Percentiles rank a stretch among this genome's conserved stretches.
Conservation (phyloP, 53 echinoderm and acorn worm species). For the Holothuria scabra region DNA sequence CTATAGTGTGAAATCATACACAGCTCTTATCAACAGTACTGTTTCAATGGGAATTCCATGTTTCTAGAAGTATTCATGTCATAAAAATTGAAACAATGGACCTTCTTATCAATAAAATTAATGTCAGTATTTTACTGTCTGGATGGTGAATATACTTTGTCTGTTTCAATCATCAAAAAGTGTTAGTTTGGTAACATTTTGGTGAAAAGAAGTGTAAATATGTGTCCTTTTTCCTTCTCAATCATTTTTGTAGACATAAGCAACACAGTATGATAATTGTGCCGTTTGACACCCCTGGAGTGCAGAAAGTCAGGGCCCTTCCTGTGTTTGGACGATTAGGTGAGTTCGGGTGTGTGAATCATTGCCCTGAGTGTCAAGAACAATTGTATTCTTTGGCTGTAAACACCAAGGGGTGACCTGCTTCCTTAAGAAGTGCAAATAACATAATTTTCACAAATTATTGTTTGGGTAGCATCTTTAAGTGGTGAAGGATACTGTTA, state of each 20-base stretch:
- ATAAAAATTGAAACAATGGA: too few relatives aligned
- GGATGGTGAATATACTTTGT: neutral
- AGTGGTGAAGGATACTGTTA: neutral
- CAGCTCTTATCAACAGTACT: neutral
- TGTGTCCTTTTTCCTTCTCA: too few relatives aligned
- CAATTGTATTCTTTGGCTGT: neutral
- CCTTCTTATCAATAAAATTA: too few relatives aligned
- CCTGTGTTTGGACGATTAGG: constrained; percentile 85
- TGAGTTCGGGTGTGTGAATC: constrained; percentile 44
- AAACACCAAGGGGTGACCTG: constrained; percentile 20
- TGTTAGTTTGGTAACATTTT: neutral
- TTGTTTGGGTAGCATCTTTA: constrained; percentile 2
- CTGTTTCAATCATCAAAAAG: constrained; percentile 13
- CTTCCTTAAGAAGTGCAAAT: constrained; percentile 17
- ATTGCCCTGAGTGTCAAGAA: neutral
- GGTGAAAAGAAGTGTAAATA: neutral
- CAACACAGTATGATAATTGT: constrained; percentile 97
- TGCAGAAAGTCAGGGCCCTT: constrained; percentile 78
- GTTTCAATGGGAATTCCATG: neutral
- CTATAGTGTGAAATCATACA: too few relatives aligned
- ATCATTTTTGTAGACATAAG: constrained; percentile 69
- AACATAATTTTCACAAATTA: constrained; percentile 7
- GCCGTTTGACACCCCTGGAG: constrained; percentile 84
- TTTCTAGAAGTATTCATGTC: neutral
- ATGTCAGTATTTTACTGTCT: neutral